Conservation (phyloP, 2,888 invertebrate genomes). For the Diaprepes abbreviatus region DNA sequence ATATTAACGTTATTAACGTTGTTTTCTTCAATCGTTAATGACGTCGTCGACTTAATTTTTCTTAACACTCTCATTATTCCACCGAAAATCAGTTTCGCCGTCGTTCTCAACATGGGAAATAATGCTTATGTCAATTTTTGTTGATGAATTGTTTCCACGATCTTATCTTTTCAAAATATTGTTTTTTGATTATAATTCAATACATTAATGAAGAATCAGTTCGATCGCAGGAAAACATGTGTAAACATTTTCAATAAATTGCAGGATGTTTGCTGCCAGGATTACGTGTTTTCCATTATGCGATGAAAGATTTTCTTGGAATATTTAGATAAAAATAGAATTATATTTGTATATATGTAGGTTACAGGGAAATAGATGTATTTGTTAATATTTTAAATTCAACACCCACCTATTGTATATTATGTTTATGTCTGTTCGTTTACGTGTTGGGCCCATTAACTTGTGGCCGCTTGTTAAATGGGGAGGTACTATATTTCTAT, state of each 20-base stretch:
- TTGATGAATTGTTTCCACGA: slow-evolving; percentile 25
- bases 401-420: too few relatives aligned
- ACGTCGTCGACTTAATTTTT: slow-evolving; percentile 53
- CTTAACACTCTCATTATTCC: slow-evolving; percentile 48
- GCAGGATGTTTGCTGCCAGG: neutral
- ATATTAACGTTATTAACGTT: slow-evolving; percentile 24
- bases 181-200: slow-evolving; percentile 26
- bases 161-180: slow-evolving; percentile 32
- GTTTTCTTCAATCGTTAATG: slow-evolving; percentile 52
- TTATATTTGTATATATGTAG: neutral
- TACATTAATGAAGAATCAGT: slow-evolving; percentile 39
- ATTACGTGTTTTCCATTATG: neutral
- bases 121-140: slow-evolving; percentile 19
- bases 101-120: slow-evolving; percentile 22
- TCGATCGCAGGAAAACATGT: neutral
- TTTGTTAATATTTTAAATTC: too few relatives aligned
- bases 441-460: too few relatives aligned
- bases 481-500: too few relatives aligned
- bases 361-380: too few relatives aligned
- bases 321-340: neutral
- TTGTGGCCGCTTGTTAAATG: too few relatives aligned
- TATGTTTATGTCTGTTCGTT: too few relatives aligned
- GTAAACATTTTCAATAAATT: slow-evolving; percentile 27
- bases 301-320: neutral
- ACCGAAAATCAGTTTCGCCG: neutral